phyloP scores from a whole-genome alignment of 2,113 vertebrate species.

The Chiloscyllium plagiosum region DNA sequence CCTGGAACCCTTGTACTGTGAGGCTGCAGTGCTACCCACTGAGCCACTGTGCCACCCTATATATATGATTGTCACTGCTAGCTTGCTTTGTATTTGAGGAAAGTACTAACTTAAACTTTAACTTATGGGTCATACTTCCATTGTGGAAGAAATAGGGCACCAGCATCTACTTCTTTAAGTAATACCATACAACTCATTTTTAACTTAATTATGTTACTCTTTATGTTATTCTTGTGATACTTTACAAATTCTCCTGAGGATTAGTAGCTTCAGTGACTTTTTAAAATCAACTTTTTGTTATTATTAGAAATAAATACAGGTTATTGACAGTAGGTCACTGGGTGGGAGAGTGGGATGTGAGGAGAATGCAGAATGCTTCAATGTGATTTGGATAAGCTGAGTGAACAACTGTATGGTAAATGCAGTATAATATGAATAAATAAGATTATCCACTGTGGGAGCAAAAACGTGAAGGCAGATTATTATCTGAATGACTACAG shows the following conservation, averaged over 20 bases:
- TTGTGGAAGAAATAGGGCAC: neutral
- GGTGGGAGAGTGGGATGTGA: no score
- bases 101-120: neutral
- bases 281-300: neutral
- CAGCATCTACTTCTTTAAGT: neutral
- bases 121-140: neutral
- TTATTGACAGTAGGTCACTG: no score
- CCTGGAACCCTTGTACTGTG: no score
- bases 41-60: no score
- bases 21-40: no score
- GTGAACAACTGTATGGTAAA: no score
- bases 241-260: neutral
- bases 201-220: neutral
- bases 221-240: neutral
- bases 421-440: no score
- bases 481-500: no score
- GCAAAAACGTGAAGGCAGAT: no score
- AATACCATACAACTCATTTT: neutral
- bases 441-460: no score
- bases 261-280: neutral
- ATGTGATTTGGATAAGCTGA: no score
- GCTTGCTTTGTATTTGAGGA: neutral
- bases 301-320: neutral
- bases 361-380: no score
- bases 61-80: neutral